A percentile compares a stretch with the other conserved stretches of the same genome.
Evolutionary conservation across 2,113 vertebrate genomes (phyloP).

Genomic region (Neomonachus schauinslandi): DNA sequence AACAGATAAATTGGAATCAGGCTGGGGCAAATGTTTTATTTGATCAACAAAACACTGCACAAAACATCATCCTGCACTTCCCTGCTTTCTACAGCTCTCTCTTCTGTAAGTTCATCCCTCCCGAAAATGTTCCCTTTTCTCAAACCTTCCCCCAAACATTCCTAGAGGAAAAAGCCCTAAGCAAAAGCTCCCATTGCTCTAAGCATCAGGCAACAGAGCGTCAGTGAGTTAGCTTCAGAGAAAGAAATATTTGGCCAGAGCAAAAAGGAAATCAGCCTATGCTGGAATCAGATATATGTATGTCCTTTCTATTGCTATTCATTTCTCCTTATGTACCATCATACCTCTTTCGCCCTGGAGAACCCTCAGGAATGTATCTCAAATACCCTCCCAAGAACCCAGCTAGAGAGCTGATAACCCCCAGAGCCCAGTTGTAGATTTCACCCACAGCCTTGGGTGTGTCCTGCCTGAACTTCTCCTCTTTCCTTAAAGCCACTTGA

Average conservation of each 20-base stretch:
- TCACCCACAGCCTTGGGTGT: background rate
- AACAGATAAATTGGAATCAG: constrained; percentile 47
- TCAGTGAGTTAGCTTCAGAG: background rate
- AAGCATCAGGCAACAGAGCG: background rate
- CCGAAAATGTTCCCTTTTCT: background rate
- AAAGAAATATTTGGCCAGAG: background rate
- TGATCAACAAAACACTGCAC: constrained; percentile 43
- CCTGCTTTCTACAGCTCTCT: background rate
- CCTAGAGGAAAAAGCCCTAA: constrained; percentile 40
- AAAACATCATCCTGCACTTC: background rate
- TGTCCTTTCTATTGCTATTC: background rate
- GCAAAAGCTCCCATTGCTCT: constrained; percentile 15
- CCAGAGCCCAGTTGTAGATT: background rate
- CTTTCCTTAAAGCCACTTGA: background rate
- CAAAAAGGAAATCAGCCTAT: background rate
- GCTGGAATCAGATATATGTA: background rate
- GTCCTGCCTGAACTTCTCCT: constrained; percentile 4
- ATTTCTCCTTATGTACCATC: background rate
- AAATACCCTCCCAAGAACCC: background rate
- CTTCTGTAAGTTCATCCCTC: background rate
- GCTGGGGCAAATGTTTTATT: constrained; percentile 47
- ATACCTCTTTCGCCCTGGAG: background rate
- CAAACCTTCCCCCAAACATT: background rate
- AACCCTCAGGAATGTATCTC: background rate
- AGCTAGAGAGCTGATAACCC: background rate